Percentiles rank a stretch among this genome's conserved stretches.
Evolutionary conservation across 2,113 vertebrate genomes (phyloP).

Genomic region (Mellivora capensis): DNA sequence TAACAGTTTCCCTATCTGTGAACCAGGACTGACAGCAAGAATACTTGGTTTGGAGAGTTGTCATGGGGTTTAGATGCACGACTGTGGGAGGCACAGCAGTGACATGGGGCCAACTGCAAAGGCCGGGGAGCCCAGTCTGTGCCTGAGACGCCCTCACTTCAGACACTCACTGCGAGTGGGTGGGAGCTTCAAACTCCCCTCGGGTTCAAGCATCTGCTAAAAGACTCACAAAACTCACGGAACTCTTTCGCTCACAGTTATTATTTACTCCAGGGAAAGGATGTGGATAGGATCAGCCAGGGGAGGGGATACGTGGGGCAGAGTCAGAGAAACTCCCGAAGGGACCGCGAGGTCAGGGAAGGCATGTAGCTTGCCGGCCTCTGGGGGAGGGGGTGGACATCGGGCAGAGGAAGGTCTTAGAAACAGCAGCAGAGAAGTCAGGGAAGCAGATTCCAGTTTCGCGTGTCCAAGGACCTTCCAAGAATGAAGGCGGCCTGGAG

Average conservation of each 20-base stretch:
- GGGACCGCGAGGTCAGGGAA: background rate
- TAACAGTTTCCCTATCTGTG: background rate
- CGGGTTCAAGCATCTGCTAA: background rate
- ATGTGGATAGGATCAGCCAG: background rate
- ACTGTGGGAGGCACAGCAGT: background rate
- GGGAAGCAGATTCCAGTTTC: background rate
- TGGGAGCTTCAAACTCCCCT: background rate
- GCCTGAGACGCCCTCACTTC: background rate
- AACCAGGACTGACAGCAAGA: background rate
- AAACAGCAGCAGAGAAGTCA: background rate
- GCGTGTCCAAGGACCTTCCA: background rate
- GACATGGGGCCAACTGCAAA: too few species aligned
- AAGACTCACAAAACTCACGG: background rate
- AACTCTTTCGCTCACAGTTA: background rate
- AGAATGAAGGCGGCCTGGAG: background rate
- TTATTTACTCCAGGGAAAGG: background rate
- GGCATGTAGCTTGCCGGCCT: background rate
- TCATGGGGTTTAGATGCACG: background rate
- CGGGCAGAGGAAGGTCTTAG: background rate
- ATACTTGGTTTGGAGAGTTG: background rate
- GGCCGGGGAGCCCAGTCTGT: background rate
- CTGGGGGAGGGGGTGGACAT: rapidly evolving
- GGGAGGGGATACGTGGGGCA: background rate
- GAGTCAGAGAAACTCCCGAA: background rate
- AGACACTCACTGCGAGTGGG: background rate